Base-by-base conservation (phyloP, 2,888 invertebrate species). In the Brachyptera risi region DNA sequence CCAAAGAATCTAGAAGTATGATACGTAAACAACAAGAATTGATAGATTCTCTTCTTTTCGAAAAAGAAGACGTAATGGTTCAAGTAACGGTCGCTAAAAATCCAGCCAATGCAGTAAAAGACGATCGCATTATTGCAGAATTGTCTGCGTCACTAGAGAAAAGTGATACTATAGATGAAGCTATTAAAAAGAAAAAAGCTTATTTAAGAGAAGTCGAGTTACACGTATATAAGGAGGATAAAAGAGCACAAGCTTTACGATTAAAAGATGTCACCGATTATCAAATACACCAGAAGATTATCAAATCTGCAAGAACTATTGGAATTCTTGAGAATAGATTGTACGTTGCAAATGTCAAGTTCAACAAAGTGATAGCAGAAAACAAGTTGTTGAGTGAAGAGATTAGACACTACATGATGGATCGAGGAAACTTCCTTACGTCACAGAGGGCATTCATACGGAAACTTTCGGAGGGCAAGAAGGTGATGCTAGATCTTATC, bases 401-500 rank as follows among this genome's bases (percentile, higher is more conserved):
- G 59, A 76, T 78, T 58, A 74, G 75, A 63, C 72, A 74, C 62
- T 68, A 75, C 59, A 66, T 76, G 31, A 71, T 71, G 47, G 76
- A 76, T 64, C 68, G 77, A 56, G 69, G 69, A 9, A 67, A 72
- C 51, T 77, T 77, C 69, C 76, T 76, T 61, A 67, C 67, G 11
- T 66, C 74, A n/a, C 73, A 74, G 63, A 70, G 72, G 63, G 71
- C 72, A 60, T 66, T 76, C 13, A 75, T 74, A 60, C 72, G 73
- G 56, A 73, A 74, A 58, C 69, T 76, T 24, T 68, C 69, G 2
- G 64, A 68, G 5, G 68, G 74, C 13, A 70, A 75, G 56, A 68
- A 71, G 63, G 71, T 75, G 66, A 76, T 75, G 67, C 72, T 73
- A 13, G 73, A 75, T 59, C 68, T 74, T 17, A 76, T 78, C 37